Percentiles rank a stretch among this genome's conserved stretches.
These are phyloP conservation scores for Drosophila neocordata DNA, from an alignment of 1,140 invertebrate genomes.

Conservation along the genomic window DNA sequence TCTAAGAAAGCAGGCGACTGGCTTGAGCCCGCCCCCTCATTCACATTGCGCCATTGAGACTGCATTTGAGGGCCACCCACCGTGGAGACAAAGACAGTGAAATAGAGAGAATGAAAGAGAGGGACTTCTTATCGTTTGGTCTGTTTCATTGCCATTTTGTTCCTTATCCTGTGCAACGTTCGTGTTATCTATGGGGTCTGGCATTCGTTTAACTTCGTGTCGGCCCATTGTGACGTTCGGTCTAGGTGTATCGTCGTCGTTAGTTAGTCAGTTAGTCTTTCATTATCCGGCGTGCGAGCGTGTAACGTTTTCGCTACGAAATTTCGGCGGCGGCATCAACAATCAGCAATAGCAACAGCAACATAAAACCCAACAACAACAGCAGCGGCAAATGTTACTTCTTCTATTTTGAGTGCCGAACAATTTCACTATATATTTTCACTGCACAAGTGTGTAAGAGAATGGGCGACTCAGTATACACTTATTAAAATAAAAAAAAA, in stretches of 20 bases:
- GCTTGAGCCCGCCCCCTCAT: neutral
- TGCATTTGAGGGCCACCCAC: constrained; percentile 30
- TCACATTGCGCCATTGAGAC: constrained; percentile 43
- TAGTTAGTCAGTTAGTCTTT: constrained; percentile 53
- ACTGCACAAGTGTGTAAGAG: constrained; percentile 40
- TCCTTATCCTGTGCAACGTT: constrained; percentile 70
- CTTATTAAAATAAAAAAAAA: constrained; percentile 6
- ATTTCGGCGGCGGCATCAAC: constrained; percentile 46
- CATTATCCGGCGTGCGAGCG: constrained; percentile 70
- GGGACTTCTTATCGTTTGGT: constrained; percentile 56
- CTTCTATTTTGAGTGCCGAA: constrained; percentile 57
- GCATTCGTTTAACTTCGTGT: constrained; percentile 1
- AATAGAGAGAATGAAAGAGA: neutral
- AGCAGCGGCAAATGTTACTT: constrained; percentile 45
- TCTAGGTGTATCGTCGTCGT: constrained; percentile 41
- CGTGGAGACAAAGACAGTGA: constrained; percentile 3
- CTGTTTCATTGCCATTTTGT: constrained; percentile 60
- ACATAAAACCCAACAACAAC: constrained; percentile 20
- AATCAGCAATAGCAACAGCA: constrained; percentile 25
- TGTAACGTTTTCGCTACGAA: constrained; percentile 61
- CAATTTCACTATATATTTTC: constrained; percentile 50
- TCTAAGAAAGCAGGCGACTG: constrained; percentile 51
- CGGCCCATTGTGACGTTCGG: constrained; percentile 64
- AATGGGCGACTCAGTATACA: constrained; percentile 11
- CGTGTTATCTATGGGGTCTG: constrained; percentile 46